Evolutionary conservation across 2,113 vertebrate species (phyloP).

Genomic region (Zapus hudsonius): DNA sequence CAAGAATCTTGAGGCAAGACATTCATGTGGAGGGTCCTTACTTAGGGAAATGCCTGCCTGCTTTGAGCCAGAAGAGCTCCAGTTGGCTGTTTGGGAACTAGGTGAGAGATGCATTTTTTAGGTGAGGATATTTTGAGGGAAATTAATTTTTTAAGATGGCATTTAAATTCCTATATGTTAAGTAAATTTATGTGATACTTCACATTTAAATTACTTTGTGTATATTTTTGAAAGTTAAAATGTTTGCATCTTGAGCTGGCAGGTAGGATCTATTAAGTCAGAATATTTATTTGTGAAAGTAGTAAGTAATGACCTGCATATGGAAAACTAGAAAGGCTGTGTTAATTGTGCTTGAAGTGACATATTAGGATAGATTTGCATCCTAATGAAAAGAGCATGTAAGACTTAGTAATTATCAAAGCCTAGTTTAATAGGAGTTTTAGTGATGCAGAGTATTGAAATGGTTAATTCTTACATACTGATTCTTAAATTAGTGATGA

Average conservation of each 20-base stretch:
- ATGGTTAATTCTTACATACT: conserved; percentile 33
- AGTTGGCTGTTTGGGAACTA: conserved; percentile 45
- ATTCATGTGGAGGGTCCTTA: not conserved
- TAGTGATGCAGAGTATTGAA: conserved; percentile 41
- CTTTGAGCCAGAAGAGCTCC: conserved; percentile 42
- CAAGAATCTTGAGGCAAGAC: conserved; percentile 49
- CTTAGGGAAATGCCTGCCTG: conserved; percentile 26
- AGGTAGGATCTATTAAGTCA: conserved; percentile 48
- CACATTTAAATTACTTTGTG: conserved; percentile 16
- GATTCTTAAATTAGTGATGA: conserved; percentile 10
- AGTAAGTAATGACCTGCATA: not conserved
- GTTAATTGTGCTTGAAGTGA: conserved; percentile 21
- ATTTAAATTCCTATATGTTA: not conserved
- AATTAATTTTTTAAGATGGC: conserved; percentile 10
- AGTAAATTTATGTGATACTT: not conserved
- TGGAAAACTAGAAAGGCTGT: conserved; percentile 26
- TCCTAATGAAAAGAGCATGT: conserved; percentile 38
- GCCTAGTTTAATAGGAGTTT: conserved; percentile 31
- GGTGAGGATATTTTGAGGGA: conserved; percentile 52
- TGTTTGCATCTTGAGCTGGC: conserved; percentile 23
- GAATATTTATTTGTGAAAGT: conserved; percentile 40
- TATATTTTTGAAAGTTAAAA: conserved; percentile 42
- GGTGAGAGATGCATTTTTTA: conserved; percentile 46
- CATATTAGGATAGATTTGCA: not conserved
- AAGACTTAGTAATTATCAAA: not conserved